phyloP scores from a whole-genome alignment of 2,797 vertebrate genomes.

The Phoeniculus purpureus region DNA sequence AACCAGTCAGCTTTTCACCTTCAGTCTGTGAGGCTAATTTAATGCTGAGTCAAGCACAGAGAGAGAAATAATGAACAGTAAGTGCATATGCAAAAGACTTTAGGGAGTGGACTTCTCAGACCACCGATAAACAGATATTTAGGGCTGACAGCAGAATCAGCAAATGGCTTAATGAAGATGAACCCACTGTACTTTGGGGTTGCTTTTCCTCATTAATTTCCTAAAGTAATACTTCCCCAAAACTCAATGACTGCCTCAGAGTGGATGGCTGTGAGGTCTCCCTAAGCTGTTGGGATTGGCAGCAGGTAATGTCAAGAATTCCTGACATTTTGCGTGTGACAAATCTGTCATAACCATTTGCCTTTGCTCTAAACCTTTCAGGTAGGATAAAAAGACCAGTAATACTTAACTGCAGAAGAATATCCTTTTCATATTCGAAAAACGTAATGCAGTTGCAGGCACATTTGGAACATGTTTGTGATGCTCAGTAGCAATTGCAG shows the following conservation, averaged over 20 bases:
- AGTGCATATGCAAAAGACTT: background rate
- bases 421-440: slow-evolving; percentile 20
- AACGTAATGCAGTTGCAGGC: slow-evolving; percentile 9
- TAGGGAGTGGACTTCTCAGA: background rate
- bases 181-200: background rate
- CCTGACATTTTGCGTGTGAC: background rate
- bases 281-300: background rate
- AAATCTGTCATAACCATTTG: slow-evolving; percentile 13
- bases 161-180: background rate
- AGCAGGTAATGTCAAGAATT: background rate
- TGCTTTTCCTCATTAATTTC: background rate
- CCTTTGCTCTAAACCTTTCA: background rate
- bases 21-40: background rate
- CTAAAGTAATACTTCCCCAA: background rate
- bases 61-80: background rate
- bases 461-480: slow-evolving; percentile 18
- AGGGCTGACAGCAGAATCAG: slow-evolving; percentile 5
- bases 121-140: background rate
- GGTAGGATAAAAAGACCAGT: background rate
- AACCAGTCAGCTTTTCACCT: background rate
- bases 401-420: background rate
- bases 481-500: background rate
- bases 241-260: background rate
- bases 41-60: background rate
- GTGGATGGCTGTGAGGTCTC: background rate